Evolutionary conservation across 1,140 invertebrate genomes (phyloP).

Genomic region (Cydia splendana): DNA sequence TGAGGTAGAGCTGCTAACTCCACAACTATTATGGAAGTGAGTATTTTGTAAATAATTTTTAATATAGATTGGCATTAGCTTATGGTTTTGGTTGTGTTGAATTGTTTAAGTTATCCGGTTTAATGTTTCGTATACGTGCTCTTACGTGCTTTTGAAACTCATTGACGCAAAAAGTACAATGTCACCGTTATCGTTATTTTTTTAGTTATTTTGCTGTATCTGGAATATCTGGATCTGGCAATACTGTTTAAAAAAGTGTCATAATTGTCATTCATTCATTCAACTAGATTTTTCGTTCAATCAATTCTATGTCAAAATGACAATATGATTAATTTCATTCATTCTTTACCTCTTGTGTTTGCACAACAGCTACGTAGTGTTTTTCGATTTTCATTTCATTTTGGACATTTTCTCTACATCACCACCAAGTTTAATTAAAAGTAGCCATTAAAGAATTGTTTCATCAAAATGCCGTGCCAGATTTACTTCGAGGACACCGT

Average conservation of each 20-base stretch:
- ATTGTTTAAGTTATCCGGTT: background rate
- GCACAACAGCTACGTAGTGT: background rate
- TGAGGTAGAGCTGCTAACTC: constrained; percentile 28
- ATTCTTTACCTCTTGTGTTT: background rate
- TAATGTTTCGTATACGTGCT: background rate
- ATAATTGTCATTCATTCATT: background rate
- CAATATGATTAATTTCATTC: background rate
- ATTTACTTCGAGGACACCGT: constrained; percentile 60
- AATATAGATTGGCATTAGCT: background rate
- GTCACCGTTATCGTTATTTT: constrained; percentile 5
- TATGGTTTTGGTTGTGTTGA: too few relatives aligned
- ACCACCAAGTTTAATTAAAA: background rate
- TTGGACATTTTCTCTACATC: background rate
- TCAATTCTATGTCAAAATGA: background rate
- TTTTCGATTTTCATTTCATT: background rate
- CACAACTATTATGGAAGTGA: constrained; percentile 16
- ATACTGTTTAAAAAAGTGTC: background rate
- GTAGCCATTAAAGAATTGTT: background rate
- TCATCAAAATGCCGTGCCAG: constrained; percentile 50
- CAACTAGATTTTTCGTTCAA: background rate
- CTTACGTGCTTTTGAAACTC: background rate
- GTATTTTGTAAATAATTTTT: background rate
- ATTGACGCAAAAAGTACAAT: background rate
- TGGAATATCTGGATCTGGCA: background rate
- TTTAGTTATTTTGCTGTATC: background rate